Evolutionary conservation across 2,797 vertebrate species (phyloP).

Genomic region (Acanthurus tractus): DNA sequence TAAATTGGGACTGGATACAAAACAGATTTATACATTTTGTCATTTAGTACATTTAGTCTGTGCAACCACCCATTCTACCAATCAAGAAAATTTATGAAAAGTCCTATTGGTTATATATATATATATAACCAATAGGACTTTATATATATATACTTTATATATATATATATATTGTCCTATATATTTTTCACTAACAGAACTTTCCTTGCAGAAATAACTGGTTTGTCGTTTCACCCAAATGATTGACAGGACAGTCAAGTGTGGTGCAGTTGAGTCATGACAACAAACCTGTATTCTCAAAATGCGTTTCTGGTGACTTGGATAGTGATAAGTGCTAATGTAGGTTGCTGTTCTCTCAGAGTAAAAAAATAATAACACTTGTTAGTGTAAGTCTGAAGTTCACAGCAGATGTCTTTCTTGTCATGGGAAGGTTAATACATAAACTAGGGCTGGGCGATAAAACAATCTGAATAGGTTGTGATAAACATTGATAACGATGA

Average conservation of each 20-base stretch:
- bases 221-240: background rate
- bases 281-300: conserved; percentile 22
- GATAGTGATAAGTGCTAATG: conserved; percentile 22
- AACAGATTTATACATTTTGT: no score
- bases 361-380: conserved; percentile 21
- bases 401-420: conserved; percentile 15
- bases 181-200: no score
- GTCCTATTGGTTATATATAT: no score
- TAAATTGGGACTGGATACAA: no score
- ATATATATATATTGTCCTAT: no score
- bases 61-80: no score
- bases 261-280: background rate
- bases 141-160: no score
- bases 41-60: no score
- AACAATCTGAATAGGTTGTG: no score
- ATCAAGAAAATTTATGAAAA: no score
- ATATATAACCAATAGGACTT: no score
- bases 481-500: no score
- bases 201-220: background rate
- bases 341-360: conserved; percentile 8
- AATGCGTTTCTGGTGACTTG: background rate
- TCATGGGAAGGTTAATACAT: conserved; percentile 33
- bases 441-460: conserved; percentile 5
- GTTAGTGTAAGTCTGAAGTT: conserved; percentile 46
- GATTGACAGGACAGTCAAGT: background rate